Conservation (phyloP, 2,797 vertebrate species). For the Myotis pilosus region DNA sequence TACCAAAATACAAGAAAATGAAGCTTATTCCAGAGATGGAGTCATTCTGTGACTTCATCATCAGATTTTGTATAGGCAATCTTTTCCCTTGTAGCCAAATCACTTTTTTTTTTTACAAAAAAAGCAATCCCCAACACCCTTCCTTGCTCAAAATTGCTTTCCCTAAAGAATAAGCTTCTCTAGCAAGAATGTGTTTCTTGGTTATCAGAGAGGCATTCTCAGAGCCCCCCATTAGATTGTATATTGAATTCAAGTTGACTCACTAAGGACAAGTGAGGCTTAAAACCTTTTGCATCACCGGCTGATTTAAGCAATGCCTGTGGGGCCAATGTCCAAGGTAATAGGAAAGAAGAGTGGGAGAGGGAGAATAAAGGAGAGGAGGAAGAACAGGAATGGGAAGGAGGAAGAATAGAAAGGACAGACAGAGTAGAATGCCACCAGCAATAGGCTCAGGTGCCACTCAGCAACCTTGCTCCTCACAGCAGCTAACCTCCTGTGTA, state of each 20-base stretch:
- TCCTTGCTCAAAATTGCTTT: background rate
- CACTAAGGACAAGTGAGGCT: background rate
- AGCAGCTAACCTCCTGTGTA: background rate
- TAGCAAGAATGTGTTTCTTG: background rate
- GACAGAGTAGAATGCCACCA: background rate
- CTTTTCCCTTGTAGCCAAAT: conserved; percentile 14
- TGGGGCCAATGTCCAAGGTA: background rate
- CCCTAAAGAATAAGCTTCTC: background rate
- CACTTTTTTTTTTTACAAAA: background rate
- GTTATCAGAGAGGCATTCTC: background rate
- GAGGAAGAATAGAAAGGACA: background rate
- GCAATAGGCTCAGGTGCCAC: background rate
- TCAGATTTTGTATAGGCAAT: conserved; percentile 49
- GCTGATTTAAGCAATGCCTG: background rate
- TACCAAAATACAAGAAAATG: conserved; percentile 82
- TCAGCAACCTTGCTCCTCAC: background rate
- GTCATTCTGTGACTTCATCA: conserved; percentile 33
- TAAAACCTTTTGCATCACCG: background rate
- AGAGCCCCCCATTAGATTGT: background rate
- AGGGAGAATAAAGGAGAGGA: background rate
- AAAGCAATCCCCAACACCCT: background rate
- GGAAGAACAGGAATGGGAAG: background rate
- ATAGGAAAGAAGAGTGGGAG: background rate
- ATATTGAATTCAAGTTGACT: background rate
- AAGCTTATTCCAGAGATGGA: conserved; percentile 63